phyloP scores from a whole-genome alignment of 2,888 invertebrate genomes.

The Ceriagrion tenellum region DNA sequence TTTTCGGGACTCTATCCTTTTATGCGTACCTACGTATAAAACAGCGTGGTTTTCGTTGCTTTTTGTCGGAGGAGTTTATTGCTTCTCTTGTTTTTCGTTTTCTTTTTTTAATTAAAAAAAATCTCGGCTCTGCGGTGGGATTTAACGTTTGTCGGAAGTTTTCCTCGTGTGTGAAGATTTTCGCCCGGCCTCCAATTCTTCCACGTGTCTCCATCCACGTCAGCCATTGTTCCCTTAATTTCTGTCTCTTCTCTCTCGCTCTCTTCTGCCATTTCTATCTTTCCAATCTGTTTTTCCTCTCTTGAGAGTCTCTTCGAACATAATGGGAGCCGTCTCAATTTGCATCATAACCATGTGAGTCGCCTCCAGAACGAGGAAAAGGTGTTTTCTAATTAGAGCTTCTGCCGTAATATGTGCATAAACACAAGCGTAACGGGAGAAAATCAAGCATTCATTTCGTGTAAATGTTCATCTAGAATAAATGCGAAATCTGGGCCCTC shows the following conservation, averaged over 20 bases:
- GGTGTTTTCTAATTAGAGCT: too few relatives aligned
- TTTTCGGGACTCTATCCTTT: neutral
- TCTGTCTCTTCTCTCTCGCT: neutral
- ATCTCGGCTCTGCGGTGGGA: neutral
- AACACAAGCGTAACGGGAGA: too few relatives aligned
- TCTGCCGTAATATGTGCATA: too few relatives aligned
- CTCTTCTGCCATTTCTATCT: neutral
- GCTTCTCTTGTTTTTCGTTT: neutral
- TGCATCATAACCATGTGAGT: neutral
- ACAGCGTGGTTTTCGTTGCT: neutral
- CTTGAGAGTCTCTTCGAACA: neutral
- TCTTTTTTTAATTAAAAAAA: neutral
- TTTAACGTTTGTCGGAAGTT: neutral
- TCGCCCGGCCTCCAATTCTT: neutral
- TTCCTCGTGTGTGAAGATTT: neutral
- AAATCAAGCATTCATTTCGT: too few relatives aligned
- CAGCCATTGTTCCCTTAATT: neutral
- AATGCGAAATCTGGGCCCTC: too few relatives aligned
- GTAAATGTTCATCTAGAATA: too few relatives aligned
- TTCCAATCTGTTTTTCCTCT: neutral
- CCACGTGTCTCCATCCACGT: neutral
- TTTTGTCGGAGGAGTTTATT: neutral
- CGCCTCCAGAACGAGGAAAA: too few relatives aligned
- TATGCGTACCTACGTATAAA: too few relatives aligned
- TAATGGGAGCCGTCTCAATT: neutral